Conservation (phyloP, 92 coral and sea anemone genomes). For the Zoanthus gigantus region DNA sequence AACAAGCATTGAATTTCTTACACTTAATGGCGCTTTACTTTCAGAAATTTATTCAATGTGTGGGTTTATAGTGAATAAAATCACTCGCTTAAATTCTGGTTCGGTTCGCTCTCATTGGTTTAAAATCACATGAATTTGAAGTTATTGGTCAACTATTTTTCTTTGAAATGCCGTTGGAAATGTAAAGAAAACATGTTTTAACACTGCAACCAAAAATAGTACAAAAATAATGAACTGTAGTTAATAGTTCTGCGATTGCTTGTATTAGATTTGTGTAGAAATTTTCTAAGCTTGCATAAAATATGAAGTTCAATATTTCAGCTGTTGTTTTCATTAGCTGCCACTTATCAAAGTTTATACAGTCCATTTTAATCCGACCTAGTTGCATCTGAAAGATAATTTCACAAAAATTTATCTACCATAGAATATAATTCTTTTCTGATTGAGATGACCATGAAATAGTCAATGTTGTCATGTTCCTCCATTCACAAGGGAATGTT, state of each 20-base stretch:
- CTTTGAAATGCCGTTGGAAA: neutral
- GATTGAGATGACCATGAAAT: neutral
- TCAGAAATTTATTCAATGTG: neutral
- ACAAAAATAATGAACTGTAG: slow-evolving; percentile 34
- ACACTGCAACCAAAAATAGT: slow-evolving; percentile 17
- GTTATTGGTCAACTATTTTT: slow-evolving; percentile 2
- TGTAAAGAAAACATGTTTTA: slow-evolving; percentile 26
- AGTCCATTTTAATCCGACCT: neutral
- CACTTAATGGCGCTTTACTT: neutral
- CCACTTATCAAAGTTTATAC: neutral
- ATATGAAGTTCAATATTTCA: slow-evolving; percentile 35
- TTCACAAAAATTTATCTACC: neutral
- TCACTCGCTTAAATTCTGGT: neutral
- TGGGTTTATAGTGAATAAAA: neutral
- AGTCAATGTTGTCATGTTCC: slow-evolving; percentile 6
- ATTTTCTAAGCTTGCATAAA: slow-evolving; percentile 38
- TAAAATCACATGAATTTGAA: neutral
- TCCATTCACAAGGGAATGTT: slow-evolving; percentile 45
- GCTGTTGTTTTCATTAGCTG: slow-evolving; percentile 44
- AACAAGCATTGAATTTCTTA: neutral
- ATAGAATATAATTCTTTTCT: neutral
- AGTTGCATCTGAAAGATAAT: neutral
- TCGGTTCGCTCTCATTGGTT: neutral
- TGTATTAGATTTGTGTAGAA: slow-evolving; percentile 2
- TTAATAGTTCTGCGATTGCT: slow-evolving; percentile 18